Base-by-base conservation (phyloP, 2,113 vertebrate species). In the Nanorana parkeri region DNA sequence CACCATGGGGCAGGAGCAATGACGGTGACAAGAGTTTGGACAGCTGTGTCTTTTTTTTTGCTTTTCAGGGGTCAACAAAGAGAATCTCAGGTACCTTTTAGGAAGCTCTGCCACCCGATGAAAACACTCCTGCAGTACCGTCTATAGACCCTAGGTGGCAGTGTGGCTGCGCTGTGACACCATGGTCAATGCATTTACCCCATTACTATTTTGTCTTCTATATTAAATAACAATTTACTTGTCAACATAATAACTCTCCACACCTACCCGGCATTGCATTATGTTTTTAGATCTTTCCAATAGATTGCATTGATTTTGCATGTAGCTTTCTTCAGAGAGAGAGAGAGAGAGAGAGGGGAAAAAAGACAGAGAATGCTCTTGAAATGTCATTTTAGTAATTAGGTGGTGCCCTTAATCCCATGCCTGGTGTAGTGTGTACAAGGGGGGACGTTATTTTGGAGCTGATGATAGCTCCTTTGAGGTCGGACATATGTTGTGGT, bases 111-210 rank as follows among this genome's bases (percentile, higher is more conserved):
- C 6, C 65, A 19, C 13, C 28, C 11, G 41, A 17, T 16, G 11
- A 26, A 51, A 6, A 36, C 47, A 32, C 2, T 3, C 20, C 63
- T 85, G 90, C 86, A 74, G 81, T 86, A 71, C 16, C 66, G 52
- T 84, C 13, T 56, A 78, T 73, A 63, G 23, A 88, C 92, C 90
- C 87, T 84, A 91, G 89, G 86, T 88, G 85, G 88, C 85, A 66
- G 80, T 13, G 41, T 76, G 26, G 51, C 77, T 71, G 78, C 47
- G 15, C 36, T 65, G 55, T 56, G 60, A 36, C 32, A 36, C 32
- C 8, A 36, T 3, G 32, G 23, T 65, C 24, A 1, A 47, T 10
- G 11, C 41, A 47, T 15, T 10, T 15, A 41, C 13, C 41, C 41
- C 17, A 60, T 24, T 3, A 17, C 26, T 5, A 5, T 55, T 36